Evolutionary conservation across 2,797 vertebrate species (phyloP), one percentile per base, ranked within the genome.

Genomic region (Diglossa cyanea): DNA sequence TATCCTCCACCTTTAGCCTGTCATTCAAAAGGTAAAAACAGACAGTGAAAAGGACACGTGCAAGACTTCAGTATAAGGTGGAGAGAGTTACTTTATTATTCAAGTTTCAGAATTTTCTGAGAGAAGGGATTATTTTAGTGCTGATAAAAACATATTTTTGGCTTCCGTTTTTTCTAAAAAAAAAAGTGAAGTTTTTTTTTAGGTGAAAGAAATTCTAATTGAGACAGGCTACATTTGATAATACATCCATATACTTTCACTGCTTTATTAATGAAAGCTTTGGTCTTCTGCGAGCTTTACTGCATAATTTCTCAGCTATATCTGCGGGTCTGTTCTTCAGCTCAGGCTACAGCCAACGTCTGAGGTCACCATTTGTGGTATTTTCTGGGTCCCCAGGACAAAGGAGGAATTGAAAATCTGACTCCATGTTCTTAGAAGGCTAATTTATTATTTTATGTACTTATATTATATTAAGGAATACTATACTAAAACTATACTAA

Each of bases 1-100:
- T 98, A 99, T 3, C 99, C 99, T 47, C 99, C 99, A 26, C 99
- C 99, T 96, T 99, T 99, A 6, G 98, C 97, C 99, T 99, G 91
- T 47, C 84, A 77, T 90, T 71, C 28, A 55, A 94, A 93, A 53
- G 54, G 33, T 13, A 83, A 75, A 90, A 95, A 33, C 5, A 94
- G 51, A 85, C 0, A 0, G 74, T 71, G 57, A 73, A 60, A 89
- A 91, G 39, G 77, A 81, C 39, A 78, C 0, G 5, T 26, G 31
- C 2, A 90, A 20, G 47, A 78, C 13, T 78, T 88, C 53, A 67
- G 24, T 15, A 23, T 8, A 78, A 61, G 33, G 47, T 0, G 17
- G 4, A 67, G 26, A 39, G 30, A 14, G 35, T 24, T 83, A 71
- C 39, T 87, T 37, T 54, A 19, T 11, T 71, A 19, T 11, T 71